phyloP scores from a whole-genome alignment of 2,888 invertebrate genomes.

The Ectemnius lituratus region DNA sequence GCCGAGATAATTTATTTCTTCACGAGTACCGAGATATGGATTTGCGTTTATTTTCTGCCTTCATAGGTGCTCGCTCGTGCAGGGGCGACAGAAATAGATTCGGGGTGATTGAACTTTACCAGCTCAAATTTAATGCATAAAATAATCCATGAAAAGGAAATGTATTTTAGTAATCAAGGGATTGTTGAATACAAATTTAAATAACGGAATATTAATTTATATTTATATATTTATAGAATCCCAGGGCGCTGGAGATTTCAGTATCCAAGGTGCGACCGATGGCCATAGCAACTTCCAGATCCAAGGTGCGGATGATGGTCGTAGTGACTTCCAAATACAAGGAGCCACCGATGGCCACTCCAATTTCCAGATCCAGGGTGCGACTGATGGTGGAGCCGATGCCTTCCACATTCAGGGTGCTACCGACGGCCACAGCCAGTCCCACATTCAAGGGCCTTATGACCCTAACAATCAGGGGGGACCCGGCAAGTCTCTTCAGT shows the following conservation, averaged over 20 bases:
- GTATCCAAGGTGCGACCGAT: slow-evolving; percentile 66
- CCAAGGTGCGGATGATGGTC: slow-evolving; percentile 68
- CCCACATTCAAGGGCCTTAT: slow-evolving; percentile 63
- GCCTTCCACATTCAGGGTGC: slow-evolving; percentile 58
- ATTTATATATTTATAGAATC: slow-evolving; percentile 53
- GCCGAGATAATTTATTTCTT: slow-evolving; percentile 20
- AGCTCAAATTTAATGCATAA: too few relatives aligned
- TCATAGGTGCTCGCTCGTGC: not conserved
- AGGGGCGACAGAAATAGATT: not conserved
- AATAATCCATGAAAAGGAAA: too few relatives aligned
- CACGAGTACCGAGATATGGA: not conserved
- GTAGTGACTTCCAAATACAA: slow-evolving; percentile 67
- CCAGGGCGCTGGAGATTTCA: slow-evolving; percentile 63
- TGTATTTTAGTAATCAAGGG: too few relatives aligned
- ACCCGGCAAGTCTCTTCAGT: slow-evolving; percentile 65
- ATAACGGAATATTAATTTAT: not conserved
- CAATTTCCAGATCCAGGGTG: slow-evolving; percentile 71
- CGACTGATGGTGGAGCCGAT: slow-evolving; percentile 63
- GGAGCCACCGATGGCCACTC: slow-evolving; percentile 71
- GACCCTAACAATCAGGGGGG: slow-evolving; percentile 48
- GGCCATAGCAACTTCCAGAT: slow-evolving; percentile 56
- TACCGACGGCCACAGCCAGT: slow-evolving; percentile 54
- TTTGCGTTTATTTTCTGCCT: not conserved
- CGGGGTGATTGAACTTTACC: not conserved
- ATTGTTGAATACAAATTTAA: too few relatives aligned